phyloP scores from a whole-genome alignment of 2,113 vertebrate species.

The Bos javanicus region DNA sequence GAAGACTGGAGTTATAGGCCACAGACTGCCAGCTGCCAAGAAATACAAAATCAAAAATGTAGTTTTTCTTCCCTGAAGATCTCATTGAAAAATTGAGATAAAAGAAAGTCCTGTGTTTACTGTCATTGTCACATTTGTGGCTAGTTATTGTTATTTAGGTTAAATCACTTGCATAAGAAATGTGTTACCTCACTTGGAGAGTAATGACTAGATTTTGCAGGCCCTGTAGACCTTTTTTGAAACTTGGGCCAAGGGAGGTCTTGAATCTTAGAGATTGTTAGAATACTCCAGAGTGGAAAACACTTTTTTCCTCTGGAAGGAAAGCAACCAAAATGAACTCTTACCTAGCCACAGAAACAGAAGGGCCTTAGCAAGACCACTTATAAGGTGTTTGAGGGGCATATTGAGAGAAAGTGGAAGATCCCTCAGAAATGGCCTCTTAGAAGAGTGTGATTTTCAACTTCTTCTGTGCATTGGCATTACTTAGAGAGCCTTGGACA shows the following conservation, averaged over 20 bases:
- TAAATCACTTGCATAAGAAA: conserved; percentile 36
- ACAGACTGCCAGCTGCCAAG: conserved; percentile 25
- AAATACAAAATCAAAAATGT: conserved; percentile 46
- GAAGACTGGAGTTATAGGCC: conserved; percentile 57
- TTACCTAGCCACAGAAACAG: neutral
- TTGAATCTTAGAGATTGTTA: neutral
- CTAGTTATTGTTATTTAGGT: conserved; percentile 56
- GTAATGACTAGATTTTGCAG: neutral
- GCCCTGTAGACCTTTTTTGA: neutral
- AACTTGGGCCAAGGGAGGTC: neutral
- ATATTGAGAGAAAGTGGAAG: neutral
- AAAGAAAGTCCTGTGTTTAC: conserved; percentile 51
- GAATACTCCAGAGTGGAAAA: neutral
- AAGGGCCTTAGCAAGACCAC: neutral
- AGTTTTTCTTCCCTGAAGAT: conserved; percentile 27
- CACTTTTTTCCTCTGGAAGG: neutral
- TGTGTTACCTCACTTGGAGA: neutral
- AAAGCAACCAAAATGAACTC: neutral
- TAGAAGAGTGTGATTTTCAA: neutral
- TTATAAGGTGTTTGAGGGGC: neutral
- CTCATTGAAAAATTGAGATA: conserved; percentile 59
- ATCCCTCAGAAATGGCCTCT: neutral
- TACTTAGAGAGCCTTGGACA: neutral
- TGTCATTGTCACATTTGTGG: conserved; percentile 43
- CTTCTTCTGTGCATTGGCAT: neutral